Evolutionary conservation across 1,140 invertebrate species (phyloP).

Genomic region (Campoletis sonorensis): DNA sequence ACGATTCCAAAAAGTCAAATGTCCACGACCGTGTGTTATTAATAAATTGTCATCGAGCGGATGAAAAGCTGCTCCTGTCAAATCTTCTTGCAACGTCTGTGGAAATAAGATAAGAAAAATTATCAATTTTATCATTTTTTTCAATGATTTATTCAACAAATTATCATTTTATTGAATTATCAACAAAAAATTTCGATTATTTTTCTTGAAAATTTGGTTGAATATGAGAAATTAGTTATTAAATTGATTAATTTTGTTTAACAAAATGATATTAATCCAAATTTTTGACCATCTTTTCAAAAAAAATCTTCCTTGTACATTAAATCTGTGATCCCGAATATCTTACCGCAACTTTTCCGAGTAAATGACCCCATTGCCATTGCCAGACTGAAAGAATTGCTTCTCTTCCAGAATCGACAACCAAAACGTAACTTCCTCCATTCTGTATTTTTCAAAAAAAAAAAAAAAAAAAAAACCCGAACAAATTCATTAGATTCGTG

Average conservation of each 20-base stretch:
- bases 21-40: conserved; percentile 94
- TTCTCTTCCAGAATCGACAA: conserved; percentile 90
- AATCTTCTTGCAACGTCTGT: conserved; percentile 91
- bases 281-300: too few relatives aligned
- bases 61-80: conserved; percentile 94
- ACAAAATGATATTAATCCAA: neutral
- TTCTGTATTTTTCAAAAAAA: conserved; percentile 77
- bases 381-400: conserved; percentile 93
- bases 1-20: conserved; percentile 94
- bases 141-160: neutral
- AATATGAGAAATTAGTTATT: too few relatives aligned
- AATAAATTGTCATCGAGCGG: conserved; percentile 94
- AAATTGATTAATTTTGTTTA: too few relatives aligned
- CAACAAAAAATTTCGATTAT: neutral
- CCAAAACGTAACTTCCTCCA: conserved; percentile 91
- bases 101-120: neutral
- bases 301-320: too few relatives aligned
- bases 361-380: conserved; percentile 92
- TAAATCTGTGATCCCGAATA: neutral
- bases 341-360: conserved; percentile 90
- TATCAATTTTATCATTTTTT: too few relatives aligned
- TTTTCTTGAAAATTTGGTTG: too few relatives aligned
- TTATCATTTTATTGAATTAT: too few relatives aligned
- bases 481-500: too few relatives aligned
- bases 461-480: too few relatives aligned